These are phyloP conservation scores for Anolis carolinensis DNA, from an alignment of 2,113 vertebrate species.

Conservation along the genomic window DNA sequence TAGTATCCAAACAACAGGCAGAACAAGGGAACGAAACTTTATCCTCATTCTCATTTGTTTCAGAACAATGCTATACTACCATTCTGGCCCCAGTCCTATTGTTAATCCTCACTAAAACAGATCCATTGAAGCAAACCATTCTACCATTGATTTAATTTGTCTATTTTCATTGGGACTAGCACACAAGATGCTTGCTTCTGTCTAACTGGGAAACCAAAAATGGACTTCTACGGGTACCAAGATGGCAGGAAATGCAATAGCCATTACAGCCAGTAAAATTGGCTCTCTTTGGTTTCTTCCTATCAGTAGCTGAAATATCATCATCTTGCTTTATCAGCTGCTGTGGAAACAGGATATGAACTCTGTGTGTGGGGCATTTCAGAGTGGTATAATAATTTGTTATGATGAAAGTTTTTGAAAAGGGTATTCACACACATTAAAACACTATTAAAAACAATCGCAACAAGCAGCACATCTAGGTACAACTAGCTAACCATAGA, in stretches of 20 bases:
- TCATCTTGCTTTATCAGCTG: not conserved
- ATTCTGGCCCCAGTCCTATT: no score
- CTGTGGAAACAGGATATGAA: no score
- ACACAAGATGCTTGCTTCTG: no score
- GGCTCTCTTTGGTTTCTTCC: not conserved
- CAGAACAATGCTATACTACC: not conserved
- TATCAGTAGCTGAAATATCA: not conserved
- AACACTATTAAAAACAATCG: not conserved
- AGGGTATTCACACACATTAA: not conserved
- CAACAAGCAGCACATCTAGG: not conserved
- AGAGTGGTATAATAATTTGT: not conserved
- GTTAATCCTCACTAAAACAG: not conserved
- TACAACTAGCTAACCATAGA: not conserved
- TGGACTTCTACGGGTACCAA: not conserved
- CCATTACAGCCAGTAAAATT: not conserved
- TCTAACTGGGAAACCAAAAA: no score
- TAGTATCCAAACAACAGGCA: not conserved
- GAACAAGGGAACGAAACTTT: not conserved
- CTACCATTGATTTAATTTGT: no score
- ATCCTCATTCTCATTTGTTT: not conserved
- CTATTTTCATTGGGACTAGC: no score
- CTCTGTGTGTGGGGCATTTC: not conserved
- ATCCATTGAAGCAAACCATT: no score
- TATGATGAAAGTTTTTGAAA: not conserved
- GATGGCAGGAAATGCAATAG: not conserved